Evolutionary conservation across 2,113 vertebrate species (phyloP).

Genomic region (Gambusia holbrooki): DNA sequence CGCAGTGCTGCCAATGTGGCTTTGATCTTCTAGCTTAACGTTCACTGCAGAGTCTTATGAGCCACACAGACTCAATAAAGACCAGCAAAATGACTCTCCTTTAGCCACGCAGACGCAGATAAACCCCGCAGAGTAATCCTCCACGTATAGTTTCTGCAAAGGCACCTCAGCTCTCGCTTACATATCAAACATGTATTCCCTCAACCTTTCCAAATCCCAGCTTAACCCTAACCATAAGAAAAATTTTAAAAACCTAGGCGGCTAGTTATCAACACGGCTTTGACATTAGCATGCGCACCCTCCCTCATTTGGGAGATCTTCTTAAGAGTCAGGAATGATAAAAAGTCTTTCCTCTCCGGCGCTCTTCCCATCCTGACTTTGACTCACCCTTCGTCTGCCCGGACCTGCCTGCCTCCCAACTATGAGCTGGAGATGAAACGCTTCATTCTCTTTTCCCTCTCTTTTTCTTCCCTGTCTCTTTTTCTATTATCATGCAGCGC

Average conservation of each 20-base stretch:
- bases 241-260: constrained; percentile 46
- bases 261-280: constrained; percentile 73
- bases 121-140: constrained; percentile 74
- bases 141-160: constrained; percentile 64
- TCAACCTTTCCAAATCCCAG: constrained; percentile 70
- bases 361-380: constrained; percentile 73
- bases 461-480: constrained; percentile 38
- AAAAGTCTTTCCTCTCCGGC: constrained; percentile 71
- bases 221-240: constrained; percentile 70
- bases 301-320: constrained; percentile 77
- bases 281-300: constrained; percentile 75
- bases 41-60: constrained; percentile 43
- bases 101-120: constrained; percentile 56
- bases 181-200: constrained; percentile 78
- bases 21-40: constrained; percentile 51
- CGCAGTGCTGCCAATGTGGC: constrained; percentile 42
- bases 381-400: constrained; percentile 71
- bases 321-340: constrained; percentile 75
- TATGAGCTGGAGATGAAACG: constrained; percentile 71
- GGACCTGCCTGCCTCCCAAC: constrained; percentile 68
- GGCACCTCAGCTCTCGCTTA: constrained; percentile 69
- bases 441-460: constrained; percentile 62
- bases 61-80: constrained; percentile 41
- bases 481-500: constrained; percentile 68
- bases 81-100: constrained; percentile 36